Evolutionary conservation across 2,113 vertebrate genomes (phyloP), one percentile per base, ranked within the genome.

Genomic region (Perca schrenkii): DNA sequence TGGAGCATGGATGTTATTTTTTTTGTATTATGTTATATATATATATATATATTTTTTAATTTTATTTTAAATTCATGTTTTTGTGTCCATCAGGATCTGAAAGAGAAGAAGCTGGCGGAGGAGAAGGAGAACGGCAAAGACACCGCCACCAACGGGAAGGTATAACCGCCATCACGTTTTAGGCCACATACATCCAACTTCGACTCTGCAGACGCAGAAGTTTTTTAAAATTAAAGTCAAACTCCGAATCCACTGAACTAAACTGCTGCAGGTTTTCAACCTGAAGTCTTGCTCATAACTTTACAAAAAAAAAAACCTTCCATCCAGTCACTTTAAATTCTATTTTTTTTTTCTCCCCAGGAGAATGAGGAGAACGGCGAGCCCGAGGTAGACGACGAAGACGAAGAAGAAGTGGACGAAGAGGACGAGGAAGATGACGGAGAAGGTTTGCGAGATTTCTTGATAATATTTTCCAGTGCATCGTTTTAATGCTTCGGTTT

Each of bases 91-190:
- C 90, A 99, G 98, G 98, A 99, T 82, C 94, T 99, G 91, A 99
- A 99, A 89, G 97, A 97, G 94, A 99, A 99, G 96, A 98, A 98
- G 95, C 94, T 97, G 74, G 94, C 96, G 79, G 98, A 99, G 94
- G 97, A 99, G 93, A 96, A 97, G 83, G 97, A 99, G 93, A 99
- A 99, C 54, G 98, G 98, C 76, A 97, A 97, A 92, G 97, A 98
- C 21, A 94, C 96, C 2, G 96, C 98, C 2, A 97, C 97, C 85
- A 99, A 99, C 0, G 98, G 98, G 70, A 99, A 97, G 1, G 97
- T 40, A 34, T 34, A 34, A 1, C 5, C 34, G 34, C 34, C 34
- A 6, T 34, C 34, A 34, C 5, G 34, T 34, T 34, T 6, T 6
- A 34, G 34, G 34, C 34, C 34, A 34, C 34, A 34, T 34, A 34